Evolutionary conservation across 2,113 vertebrate species (phyloP), one percentile per base, ranked within the genome.

Genomic region (Galbula dea): DNA sequence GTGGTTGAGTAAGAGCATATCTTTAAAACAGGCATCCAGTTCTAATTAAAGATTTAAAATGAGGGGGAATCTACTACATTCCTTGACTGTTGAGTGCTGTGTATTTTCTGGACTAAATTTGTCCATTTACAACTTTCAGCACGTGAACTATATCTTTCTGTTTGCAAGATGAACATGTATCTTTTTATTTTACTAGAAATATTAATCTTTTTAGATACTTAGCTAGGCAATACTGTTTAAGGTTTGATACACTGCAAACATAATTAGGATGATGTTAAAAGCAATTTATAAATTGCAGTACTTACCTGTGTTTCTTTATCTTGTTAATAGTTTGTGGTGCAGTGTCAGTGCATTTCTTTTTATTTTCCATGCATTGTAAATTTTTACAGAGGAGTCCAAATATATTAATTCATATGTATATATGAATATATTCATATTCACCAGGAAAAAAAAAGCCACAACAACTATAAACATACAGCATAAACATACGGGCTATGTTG

Each of bases 21-120:
- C 59, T 77, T 87, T 77, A 54, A 45, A 71, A 83, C 48, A 85
- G 75, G 48, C 63, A 96, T 71, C 10, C 46, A 91, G 7, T 80
- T 55, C 77, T 94, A 89, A 96, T 96, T 87, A 94, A 85, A 89
- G 75, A 86, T 80, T 71, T 86, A 39, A 89, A 88, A 79, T 71
- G 17, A 83, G 24, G 12, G 27, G 71, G 67, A 71, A 61, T 65
- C 36, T 85, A 32, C 37, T 57, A 18, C 58, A 39, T 94, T 93
- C 55, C 55, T 67, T 52, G 43, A 12, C 43, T 74, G 15, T 34
- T 62, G 36, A 48, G 27, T 83, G 76, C 63, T 66, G 8, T 66
- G 0, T 67, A 3, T 87, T 92, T 95, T 85, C 84, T 87, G 65
- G 36, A 45, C 39, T 67, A 34, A 83, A 80, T 92, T 83, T 80